Base-by-base conservation (phyloP, 2,113 vertebrate species). In the Gobiocypris rarus region DNA sequence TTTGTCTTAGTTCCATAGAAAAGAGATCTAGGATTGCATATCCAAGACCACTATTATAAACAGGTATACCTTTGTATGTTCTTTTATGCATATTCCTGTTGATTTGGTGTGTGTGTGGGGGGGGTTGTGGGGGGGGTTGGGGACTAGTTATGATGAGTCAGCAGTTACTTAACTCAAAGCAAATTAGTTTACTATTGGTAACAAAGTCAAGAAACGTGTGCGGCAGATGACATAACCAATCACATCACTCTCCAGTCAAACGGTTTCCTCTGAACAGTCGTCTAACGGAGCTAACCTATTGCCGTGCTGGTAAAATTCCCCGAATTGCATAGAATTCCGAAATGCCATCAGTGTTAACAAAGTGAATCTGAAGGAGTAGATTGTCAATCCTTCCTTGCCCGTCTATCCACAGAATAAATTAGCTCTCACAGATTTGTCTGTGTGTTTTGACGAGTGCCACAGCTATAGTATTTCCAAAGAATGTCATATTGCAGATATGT, bases 381-480 rank as follows among this genome's bases (percentile, higher is more conserved):
- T 84, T 88, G 85, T 86, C 83, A 38, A 78, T 43, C 84, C 75
- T 58, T 28, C 48, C 73, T 85, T 34, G 48, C 69, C 75, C 59
- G 77, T 75, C 75, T 69, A 75, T 82, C 83, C 82, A 22, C 84
- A 69, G 79, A 88, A 84, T 85, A 65, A 88, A 86, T 83, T 75
- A 82, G 67, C 52, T 85, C 83, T 76, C 31, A 48, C 45, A 83
- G n/a, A 85, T 85, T 85, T 4, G 69, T 54, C 54, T 69, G 79
- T 83, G 83, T 77, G 48, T 71, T 84, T 83, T 86, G 84, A 88
- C 80, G 10, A 69, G 77, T 58, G 81, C 13, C 76, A 19, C 3
- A n/a, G 52, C 86, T 52, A 83, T 87, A 81, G 85, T 83, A 81
- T 82, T 43, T 83, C 86, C 43, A 61, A 88, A 86, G 83, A 85